Evolutionary conservation across 2,113 vertebrate genomes (phyloP).

Genomic region (Numida meleagris): DNA sequence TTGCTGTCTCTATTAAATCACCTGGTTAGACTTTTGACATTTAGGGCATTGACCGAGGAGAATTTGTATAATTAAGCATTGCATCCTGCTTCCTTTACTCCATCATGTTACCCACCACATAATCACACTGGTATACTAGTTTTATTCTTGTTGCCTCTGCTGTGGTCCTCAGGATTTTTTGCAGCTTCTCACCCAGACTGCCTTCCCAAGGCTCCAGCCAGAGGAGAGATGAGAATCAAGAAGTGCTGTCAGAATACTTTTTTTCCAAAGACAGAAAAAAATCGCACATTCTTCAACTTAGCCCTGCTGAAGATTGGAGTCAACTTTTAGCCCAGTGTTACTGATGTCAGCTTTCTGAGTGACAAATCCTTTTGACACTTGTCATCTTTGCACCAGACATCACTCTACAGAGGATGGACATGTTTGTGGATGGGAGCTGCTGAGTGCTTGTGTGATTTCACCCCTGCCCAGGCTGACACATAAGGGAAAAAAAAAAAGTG

Average conservation of each 20-base stretch:
- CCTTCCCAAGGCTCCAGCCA: background rate
- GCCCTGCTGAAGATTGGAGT: background rate
- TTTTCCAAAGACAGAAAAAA: background rate
- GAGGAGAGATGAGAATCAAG: background rate
- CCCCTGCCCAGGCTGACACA: background rate
- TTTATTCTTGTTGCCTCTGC: background rate
- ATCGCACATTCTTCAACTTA: background rate
- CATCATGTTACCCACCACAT: fast-evolving
- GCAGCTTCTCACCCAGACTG: background rate
- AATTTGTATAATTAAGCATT: background rate
- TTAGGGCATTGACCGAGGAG: background rate
- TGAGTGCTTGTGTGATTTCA: slow-evolving; percentile 18
- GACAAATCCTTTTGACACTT: slow-evolving; percentile 33
- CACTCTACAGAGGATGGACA: background rate
- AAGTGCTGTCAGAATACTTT: background rate
- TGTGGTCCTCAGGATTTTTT: background rate
- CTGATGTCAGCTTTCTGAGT: slow-evolving; percentile 26
- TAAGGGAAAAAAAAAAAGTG: slow-evolving; percentile 1
- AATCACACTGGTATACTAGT: background rate
- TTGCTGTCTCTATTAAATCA: background rate
- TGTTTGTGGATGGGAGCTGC: background rate
- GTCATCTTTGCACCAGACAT: slow-evolving; percentile 7
- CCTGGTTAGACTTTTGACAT: background rate
- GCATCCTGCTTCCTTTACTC: background rate
- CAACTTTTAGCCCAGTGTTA: background rate